phyloP scores from a whole-genome alignment of 2,888 invertebrate species.

The Miltochrista miniata region DNA sequence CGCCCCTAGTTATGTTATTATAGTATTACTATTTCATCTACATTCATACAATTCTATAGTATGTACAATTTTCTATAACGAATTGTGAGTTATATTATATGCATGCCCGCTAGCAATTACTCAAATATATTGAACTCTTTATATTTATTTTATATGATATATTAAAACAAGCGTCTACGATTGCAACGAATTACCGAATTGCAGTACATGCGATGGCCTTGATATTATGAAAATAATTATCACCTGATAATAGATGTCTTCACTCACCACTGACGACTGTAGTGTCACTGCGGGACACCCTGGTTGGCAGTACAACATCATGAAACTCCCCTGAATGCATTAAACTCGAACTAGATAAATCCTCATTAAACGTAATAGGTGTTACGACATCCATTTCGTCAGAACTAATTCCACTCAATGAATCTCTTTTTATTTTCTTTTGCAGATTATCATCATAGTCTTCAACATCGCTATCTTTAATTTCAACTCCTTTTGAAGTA shows the following conservation, averaged over 20 bases:
- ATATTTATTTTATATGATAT: constrained; percentile 26
- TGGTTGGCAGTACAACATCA: constrained; percentile 75
- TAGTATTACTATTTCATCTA: constrained; percentile 7
- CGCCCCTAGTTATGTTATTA: neutral
- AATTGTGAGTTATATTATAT: neutral
- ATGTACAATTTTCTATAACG: constrained; percentile 9
- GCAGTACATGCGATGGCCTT: constrained; percentile 75
- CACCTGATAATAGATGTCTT: constrained; percentile 83
- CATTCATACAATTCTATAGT: constrained; percentile 1
- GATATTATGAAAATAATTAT: constrained; percentile 75
- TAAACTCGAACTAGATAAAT: constrained; percentile 46
- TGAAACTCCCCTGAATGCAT: constrained; percentile 82
- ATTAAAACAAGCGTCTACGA: constrained; percentile 41
- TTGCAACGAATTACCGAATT: constrained; percentile 48
- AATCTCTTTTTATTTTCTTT: constrained; percentile 24
- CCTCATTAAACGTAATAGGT: constrained; percentile 46
- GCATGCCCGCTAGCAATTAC: neutral
- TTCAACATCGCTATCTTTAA: neutral
- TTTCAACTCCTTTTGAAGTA: neutral
- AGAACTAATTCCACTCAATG: constrained; percentile 46
- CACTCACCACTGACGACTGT: constrained; percentile 82
- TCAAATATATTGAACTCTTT: constrained; percentile 10
- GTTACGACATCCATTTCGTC: constrained; percentile 75
- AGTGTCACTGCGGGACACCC: constrained; percentile 70
- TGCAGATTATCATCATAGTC: constrained; percentile 21